Conservation (phyloP, 1,140 invertebrate species). For the Ctenoplectra terminalis region DNA sequence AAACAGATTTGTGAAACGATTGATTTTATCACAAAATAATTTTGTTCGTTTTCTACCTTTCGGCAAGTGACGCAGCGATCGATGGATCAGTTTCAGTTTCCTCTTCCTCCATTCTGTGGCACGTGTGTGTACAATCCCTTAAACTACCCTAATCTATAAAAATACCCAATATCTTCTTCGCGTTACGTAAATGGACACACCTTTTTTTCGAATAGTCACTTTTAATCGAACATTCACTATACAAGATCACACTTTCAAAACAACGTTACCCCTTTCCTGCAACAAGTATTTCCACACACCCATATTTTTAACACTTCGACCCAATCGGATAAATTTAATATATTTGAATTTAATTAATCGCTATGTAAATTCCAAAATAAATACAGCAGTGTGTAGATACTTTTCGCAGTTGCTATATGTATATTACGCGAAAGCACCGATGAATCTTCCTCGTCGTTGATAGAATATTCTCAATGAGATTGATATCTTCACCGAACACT, state of each 20-base stretch:
- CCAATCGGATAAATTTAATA: no score
- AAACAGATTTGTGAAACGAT: constrained; percentile 1
- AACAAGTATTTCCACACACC: background rate
- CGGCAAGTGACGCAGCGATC: background rate
- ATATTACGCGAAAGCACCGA: background rate
- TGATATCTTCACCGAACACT: background rate
- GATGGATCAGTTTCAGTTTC: background rate
- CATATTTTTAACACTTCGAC: no score
- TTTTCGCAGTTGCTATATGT: no score
- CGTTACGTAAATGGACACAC: background rate
- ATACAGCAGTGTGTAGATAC: no score
- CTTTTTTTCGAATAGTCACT: background rate
- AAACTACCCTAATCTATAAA: no score
- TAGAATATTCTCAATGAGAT: background rate
- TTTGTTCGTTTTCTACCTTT: constrained; percentile 34
- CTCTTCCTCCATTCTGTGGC: constrained; percentile 13
- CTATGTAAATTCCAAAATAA: no score
- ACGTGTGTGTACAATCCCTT: background rate
- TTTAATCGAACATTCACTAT: background rate
- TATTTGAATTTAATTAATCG: no score
- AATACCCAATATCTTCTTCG: background rate
- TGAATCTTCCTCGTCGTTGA: background rate
- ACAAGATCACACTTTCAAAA: background rate
- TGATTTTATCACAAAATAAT: background rate
- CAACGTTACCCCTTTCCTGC: background rate